Conservation (phyloP, 2,113 vertebrate genomes). For the Phainopepla nitens region DNA sequence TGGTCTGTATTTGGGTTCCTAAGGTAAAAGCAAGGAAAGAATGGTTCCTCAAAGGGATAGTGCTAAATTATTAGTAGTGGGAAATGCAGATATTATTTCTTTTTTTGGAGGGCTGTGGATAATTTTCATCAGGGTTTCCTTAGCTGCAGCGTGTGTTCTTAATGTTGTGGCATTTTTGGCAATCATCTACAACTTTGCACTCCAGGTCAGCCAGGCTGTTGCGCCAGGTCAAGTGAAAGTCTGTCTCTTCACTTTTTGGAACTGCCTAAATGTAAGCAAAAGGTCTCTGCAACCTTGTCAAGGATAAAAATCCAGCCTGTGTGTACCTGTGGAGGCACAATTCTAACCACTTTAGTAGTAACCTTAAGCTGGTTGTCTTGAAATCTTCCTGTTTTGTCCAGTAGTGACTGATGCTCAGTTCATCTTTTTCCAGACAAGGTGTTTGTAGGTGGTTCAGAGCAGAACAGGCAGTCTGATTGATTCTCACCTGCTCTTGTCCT, state of each 20-base stretch:
- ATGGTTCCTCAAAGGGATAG: background rate
- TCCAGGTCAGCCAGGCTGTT: background rate
- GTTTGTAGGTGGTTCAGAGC: constrained; percentile 5
- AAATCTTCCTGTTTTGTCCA: constrained; percentile 61
- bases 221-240: background rate
- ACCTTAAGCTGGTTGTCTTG: constrained; percentile 20
- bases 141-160: background rate
- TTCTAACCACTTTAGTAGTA: background rate
- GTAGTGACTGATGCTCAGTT: background rate
- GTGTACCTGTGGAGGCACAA: background rate
- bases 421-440: background rate
- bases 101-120: background rate
- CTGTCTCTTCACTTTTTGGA: background rate
- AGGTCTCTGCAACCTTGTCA: background rate
- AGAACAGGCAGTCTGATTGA: background rate
- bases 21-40: background rate
- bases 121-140: background rate
- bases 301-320: background rate
- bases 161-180: background rate
- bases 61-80: background rate
- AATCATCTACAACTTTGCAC: background rate
- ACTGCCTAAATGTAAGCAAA: background rate
- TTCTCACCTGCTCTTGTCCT: background rate
- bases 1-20: background rate
- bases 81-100: background rate